Base-by-base conservation (phyloP, 2,888 invertebrate genomes). In the Actias luna region DNA sequence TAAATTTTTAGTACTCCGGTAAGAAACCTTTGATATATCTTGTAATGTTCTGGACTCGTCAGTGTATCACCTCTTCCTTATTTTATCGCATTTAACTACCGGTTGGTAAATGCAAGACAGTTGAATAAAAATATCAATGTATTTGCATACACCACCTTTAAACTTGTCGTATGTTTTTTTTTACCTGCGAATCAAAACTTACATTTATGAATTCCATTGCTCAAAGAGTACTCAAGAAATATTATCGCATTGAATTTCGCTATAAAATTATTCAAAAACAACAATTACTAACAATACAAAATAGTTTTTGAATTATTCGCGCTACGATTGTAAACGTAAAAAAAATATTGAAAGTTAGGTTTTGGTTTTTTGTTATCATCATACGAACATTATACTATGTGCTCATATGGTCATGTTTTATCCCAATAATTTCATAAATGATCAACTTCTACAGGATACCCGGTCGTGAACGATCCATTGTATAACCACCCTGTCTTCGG, bases 401-500 rank as follows among this genome's bases (percentile, higher is more conserved):
- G 4, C n/a, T 39, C n/a, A 5, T 5, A 39, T n/a, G 16, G 0
- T 14, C 4, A 39, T 39, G 16, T 39, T n/a, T 16, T 39, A 39
- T n/a, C 5, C 16, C n/a, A 39, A 39, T 39, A 3, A 16, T 39
- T 1, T n/a, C 39, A 39, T 39, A 39, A 39, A 39, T 39, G 16
- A 36, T 36, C 36, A 36, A 42, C 42, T 10, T 22, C 67, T 79
- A 59, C 83, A 97, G 98, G 99, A 52, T 98, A 96, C 89, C 99
- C 99, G 16, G 99, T 99, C 62, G 96, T 98, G 8, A 99, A 99
- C 84, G 99, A 99, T 87, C 98, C 98, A 0, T 93, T 99, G 1
- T 99, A 99, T 93, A 99, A 99, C 88, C 98, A 98, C 86, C 95
- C 96, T 1, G 98, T 98, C 0, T 99, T 99, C 88, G 99, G 99